Percentiles rank a stretch among this genome's conserved stretches.
These are phyloP conservation scores for Hyles vespertilio DNA, from an alignment of 1,140 invertebrate genomes.

Conservation along the genomic window DNA sequence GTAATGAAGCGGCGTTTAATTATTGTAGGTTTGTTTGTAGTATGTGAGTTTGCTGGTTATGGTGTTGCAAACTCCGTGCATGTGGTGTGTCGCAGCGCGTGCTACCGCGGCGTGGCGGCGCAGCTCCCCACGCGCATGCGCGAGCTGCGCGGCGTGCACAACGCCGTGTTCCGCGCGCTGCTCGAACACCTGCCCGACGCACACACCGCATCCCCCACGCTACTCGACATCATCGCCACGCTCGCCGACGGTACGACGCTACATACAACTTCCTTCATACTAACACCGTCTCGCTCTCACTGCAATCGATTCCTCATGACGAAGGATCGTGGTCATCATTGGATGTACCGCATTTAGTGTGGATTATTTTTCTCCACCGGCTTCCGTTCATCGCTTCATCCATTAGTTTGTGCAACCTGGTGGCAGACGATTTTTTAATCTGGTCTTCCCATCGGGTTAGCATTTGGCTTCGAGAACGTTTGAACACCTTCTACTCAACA, in stretches of 20 bases:
- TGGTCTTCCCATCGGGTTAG: too few species aligned
- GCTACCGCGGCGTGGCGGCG: constrained; percentile 15
- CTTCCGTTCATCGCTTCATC: too few species aligned
- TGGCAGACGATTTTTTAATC: too few species aligned
- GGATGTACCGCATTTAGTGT: too few species aligned
- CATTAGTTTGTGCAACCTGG: too few species aligned
- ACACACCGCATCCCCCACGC: constrained; percentile 3
- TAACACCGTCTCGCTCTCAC: not conserved
- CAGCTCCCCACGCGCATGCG: constrained; percentile 18
- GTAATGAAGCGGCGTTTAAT: not conserved
- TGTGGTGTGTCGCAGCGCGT: constrained; percentile 13
- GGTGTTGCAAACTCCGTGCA: not conserved
- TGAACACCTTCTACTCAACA: too few species aligned
- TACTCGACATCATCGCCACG: constrained; percentile 22
- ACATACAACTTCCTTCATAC: not conserved
- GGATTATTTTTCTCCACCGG: too few species aligned
- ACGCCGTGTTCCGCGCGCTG: constrained; percentile 20
- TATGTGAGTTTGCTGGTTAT: constrained; percentile 2
- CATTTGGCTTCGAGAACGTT: too few species aligned
- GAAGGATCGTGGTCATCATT: too few species aligned
- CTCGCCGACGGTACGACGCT: constrained; percentile 25
- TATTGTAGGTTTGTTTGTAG: not conserved
- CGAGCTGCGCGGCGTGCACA: constrained; percentile 9
- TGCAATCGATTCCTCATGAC: too few species aligned
- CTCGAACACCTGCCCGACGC: constrained; percentile 21